phyloP scores from a whole-genome alignment of 2,888 invertebrate genomes.

The Monopis laevigella region DNA sequence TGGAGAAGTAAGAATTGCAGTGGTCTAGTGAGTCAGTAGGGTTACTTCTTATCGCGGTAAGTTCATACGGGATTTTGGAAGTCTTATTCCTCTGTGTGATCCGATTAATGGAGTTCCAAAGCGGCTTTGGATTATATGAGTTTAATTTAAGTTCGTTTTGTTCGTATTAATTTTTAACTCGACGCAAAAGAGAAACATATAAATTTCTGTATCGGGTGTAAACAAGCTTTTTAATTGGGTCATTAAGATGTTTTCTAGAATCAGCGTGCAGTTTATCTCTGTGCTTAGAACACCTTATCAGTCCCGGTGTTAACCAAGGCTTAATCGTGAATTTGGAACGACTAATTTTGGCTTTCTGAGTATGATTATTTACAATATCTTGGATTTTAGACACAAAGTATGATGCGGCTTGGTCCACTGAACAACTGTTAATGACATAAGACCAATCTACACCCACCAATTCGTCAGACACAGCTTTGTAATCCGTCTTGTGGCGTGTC shows the following conservation, averaged over 20 bases:
- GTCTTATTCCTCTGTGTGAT: background rate
- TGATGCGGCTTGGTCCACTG: background rate
- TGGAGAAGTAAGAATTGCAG: slow-evolving; percentile 15
- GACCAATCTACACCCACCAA: background rate
- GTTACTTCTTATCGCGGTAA: background rate
- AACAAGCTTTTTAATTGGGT: slow-evolving; percentile 1
- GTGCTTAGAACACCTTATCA: slow-evolving; percentile 14
- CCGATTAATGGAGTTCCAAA: background rate
- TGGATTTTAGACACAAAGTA: background rate
- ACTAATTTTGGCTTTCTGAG: slow-evolving; percentile 1
- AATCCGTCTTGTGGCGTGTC: background rate
- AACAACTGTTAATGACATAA: background rate
- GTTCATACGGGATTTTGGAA: background rate
- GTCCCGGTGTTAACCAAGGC: slow-evolving; percentile 18
- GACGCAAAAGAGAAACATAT: background rate
- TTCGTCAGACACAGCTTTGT: background rate
- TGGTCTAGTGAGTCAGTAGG: slow-evolving; percentile 11
- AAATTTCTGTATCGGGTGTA: slow-evolving; percentile 9
- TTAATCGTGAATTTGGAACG: slow-evolving; percentile 13
- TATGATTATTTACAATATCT: slow-evolving; percentile 9
- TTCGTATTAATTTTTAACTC: background rate
- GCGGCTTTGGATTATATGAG: background rate
- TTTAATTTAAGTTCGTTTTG: background rate
- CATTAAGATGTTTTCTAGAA: slow-evolving; percentile 8
- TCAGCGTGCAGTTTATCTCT: slow-evolving; percentile 14